Evolutionary conservation across 2,113 vertebrate species (phyloP), one percentile per base, ranked within the genome.

Genomic region (Plectropomus leopardus): DNA sequence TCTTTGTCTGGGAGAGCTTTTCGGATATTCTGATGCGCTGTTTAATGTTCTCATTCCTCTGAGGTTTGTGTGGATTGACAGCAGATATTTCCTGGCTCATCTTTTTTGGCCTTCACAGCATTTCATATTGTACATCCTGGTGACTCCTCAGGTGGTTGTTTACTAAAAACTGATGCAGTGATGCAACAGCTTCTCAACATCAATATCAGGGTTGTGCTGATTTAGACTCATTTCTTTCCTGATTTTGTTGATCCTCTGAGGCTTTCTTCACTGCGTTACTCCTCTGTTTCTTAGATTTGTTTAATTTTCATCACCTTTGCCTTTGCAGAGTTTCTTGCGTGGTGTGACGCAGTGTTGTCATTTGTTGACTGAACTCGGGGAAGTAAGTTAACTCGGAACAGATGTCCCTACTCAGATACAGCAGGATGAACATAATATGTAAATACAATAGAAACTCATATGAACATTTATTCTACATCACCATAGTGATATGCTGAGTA

Each of bases 81-180:
- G 58, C 40, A 28, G 19, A 58, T 15, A 67, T 30, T 34, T 51
- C 69, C 53, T 19, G 13, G 17, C 45, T n/a, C 32, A 30, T 24
- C 26, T n/a, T 42, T 30, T 34, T 21, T 63, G 48, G 50, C 19
- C 30, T 34, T 63, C 54, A 63, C 59, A 34, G 61, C n/a, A 51
- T 45, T 42, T 51, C 10, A n/a, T 54, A 5, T 74, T 24, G 16
- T 55, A 24, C 42, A 30, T 51, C 68, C 17, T 45, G 26, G 3
- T 32, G 51, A 63, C 42, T 69, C 32, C 58, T 70, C 50, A 57
- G 24, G 30, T 51, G 47, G 32, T 64, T 83, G 58, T 54, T 54
- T 53, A 21, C n/a, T 50, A 64, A 24, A 13, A 45, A 34, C n/a
- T 34, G 24, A 17, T 14, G 28, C 28, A 76, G 36, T 50, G 34